Evolutionary conservation across 2,888 invertebrate species (phyloP).

Genomic region (Maniola hyperantus): DNA sequence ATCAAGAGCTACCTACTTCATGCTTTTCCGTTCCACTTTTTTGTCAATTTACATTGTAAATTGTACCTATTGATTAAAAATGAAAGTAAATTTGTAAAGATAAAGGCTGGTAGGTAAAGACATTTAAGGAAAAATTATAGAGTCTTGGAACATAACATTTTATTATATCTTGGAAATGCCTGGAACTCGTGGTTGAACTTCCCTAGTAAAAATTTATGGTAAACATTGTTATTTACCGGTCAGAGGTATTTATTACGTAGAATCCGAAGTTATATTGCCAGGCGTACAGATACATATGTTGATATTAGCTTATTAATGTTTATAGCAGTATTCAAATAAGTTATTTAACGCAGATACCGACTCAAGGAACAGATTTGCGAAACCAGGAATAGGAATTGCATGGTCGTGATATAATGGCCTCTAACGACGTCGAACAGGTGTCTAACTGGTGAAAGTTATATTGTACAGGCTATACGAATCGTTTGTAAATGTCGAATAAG

Average conservation of each 20-base stretch:
- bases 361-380: constrained; percentile 46
- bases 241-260: background rate
- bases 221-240: background rate
- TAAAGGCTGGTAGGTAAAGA: background rate
- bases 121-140: background rate
- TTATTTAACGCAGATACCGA: constrained; percentile 36
- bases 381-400: constrained; percentile 55
- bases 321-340: constrained; percentile 1
- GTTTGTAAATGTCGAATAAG: constrained; percentile 35
- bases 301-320: background rate
- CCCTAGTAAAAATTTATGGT: no score
- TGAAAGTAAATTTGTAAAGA: background rate
- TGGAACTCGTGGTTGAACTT: background rate
- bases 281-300: constrained; percentile 2
- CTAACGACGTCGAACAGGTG: constrained; percentile 57
- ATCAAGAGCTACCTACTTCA: constrained; percentile 15
- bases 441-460: constrained; percentile 58
- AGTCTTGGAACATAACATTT: background rate
- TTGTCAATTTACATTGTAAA: constrained; percentile 17
- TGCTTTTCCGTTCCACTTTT: constrained; percentile 25
- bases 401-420: constrained; percentile 59
- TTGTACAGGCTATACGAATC: constrained; percentile 37
- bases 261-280: background rate
- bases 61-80: constrained; percentile 10
- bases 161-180: background rate